Evolutionary conservation across 2,888 invertebrate species (phyloP), one percentile per base, ranked within the genome.

Genomic region (Cremastobaeus sp.): DNA sequence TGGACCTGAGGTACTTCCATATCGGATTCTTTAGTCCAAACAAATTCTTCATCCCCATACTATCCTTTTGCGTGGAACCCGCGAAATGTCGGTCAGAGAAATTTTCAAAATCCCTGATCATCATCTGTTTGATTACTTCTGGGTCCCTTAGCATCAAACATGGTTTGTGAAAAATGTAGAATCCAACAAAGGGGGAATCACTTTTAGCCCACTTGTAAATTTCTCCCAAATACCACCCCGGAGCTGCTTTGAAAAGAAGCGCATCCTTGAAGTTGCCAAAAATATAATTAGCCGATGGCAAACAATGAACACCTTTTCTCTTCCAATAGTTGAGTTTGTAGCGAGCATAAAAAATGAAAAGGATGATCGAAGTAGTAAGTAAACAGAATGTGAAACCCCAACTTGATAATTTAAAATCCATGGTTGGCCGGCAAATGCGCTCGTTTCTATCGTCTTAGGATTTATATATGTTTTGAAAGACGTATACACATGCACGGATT

Each of bases 1-100:
- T 90, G 0, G 87, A 78, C 17, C 91, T 84, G 11, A 90, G 78
- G 28, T 84, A 84, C 77, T 89, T 90, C 91, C 91, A 92, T 1
- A 88, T 87, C 0, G 89, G 88, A 59, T 89, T 89, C 66, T 88
- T 88, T 55, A 89, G 76, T 1, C 88, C 85, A 69, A 90, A 85
- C 45, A 89, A 75, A 76, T 88, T 85, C 55, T 87, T 86, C 75
- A 86, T 83, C 1, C 86, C 84, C n/a, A 89, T 79, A 3, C 88
- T 86, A 72, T 89, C 89, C 52, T 87, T 85, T 37, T 85, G 82
- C 17, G 85, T 84, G 1, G 88, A 86, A 0, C 86, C 86, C 4
- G 85, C 85, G 28, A 89, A 84, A 30, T 88, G 87, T 64, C 90
- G 84, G 73, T 90, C 88, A 1, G 84, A 83, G 76, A 90, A 90